phyloP scores from a whole-genome alignment of 2,888 invertebrate genomes.

The Philopedon plagiatum region DNA sequence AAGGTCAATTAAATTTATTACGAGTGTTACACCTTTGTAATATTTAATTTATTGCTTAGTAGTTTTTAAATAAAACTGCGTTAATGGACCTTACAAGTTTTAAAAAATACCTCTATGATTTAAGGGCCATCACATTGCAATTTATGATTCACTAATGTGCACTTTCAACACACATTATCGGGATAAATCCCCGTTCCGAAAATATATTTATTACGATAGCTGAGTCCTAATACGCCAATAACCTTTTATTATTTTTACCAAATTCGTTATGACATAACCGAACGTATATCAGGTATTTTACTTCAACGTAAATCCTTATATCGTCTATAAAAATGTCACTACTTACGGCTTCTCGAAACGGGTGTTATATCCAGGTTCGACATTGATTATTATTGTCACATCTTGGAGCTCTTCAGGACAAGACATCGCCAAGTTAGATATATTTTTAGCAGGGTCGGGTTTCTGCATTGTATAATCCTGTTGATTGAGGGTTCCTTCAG shows the following conservation, averaged over 20 bases:
- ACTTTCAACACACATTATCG: not conserved
- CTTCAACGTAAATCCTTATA: constrained; percentile 39
- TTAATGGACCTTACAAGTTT: too few relatives aligned
- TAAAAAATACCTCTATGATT: too few relatives aligned
- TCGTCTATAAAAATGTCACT: constrained; percentile 45
- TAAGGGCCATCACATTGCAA: too few relatives aligned
- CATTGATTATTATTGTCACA: constrained; percentile 49
- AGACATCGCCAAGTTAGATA: constrained; percentile 32
- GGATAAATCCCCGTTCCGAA: not conserved
- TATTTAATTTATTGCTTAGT: too few relatives aligned
- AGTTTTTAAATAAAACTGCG: too few relatives aligned
- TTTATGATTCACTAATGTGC: not conserved
- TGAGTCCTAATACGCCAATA: constrained; percentile 25
- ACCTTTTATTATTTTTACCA: constrained; percentile 37
- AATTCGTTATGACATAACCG: constrained; percentile 25
- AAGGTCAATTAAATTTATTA: too few relatives aligned
- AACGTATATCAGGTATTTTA: constrained; percentile 43
- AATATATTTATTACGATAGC: constrained; percentile 14
- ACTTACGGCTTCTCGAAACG: constrained; percentile 44
- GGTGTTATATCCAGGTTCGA: constrained; percentile 41
- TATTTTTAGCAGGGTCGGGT: constrained; percentile 27
- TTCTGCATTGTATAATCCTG: not conserved
- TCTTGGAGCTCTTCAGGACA: constrained; percentile 30
- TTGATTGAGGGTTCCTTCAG: not conserved
- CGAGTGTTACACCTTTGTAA: too few relatives aligned